phyloP scores from a whole-genome alignment of 2,113 vertebrate genomes.

The Anseranas semipalmata region DNA sequence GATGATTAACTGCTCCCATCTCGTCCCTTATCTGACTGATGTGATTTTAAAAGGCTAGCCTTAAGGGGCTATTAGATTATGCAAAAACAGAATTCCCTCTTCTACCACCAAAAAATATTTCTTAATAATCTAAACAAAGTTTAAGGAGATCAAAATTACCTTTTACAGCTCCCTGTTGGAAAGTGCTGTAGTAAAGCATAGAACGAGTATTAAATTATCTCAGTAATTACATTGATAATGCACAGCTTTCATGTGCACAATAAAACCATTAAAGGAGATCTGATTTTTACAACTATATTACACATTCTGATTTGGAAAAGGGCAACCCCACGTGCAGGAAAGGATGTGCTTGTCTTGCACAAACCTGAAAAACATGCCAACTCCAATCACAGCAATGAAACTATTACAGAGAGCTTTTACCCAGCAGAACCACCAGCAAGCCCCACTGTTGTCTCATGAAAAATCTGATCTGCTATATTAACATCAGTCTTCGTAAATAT shows the following conservation, averaged over 20 bases:
- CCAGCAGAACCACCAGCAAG: neutral
- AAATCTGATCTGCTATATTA: neutral
- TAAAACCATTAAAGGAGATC: constrained; percentile 22
- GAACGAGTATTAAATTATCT: constrained; percentile 52
- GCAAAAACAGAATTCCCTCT: constrained; percentile 53
- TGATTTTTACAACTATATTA: constrained; percentile 29
- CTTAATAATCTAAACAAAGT: constrained; percentile 68
- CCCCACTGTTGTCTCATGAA: neutral
- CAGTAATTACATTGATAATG: constrained; percentile 47
- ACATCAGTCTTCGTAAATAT: neutral
- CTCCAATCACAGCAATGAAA: neutral
- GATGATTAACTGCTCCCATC: neutral
- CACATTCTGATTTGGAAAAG: neutral
- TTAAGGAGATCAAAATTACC: constrained; percentile 63
- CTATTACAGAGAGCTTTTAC: neutral
- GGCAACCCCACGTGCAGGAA: neutral
- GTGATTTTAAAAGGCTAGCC: constrained; percentile 27
- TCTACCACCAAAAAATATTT: constrained; percentile 31
- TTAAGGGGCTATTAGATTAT: constrained; percentile 49
- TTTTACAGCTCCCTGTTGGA: constrained; percentile 61
- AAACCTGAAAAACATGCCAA: neutral
- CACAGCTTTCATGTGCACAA: constrained; percentile 33
- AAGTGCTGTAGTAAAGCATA: neutral
- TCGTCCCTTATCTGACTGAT: neutral
- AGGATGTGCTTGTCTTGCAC: neutral